phyloP scores from a whole-genome alignment of 2,113 vertebrate genomes.

The Romanogobio albipinnatus region DNA sequence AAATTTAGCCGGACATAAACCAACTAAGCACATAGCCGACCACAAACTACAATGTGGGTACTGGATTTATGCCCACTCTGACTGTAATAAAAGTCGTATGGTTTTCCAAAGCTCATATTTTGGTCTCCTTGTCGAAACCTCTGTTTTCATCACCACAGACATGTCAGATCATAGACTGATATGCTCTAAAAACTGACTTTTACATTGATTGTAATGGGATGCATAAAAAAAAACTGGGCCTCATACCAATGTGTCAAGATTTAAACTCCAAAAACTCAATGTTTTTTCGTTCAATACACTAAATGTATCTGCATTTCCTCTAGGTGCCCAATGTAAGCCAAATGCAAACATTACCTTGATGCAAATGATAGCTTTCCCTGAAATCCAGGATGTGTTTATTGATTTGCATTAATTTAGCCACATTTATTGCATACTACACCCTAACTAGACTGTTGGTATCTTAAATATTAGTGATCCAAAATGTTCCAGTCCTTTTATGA shows the following conservation, averaged over 20 bases:
- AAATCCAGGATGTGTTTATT: background rate
- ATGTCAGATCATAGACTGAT: background rate
- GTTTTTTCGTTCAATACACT: background rate
- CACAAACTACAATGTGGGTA: constrained; percentile 19
- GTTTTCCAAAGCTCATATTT: constrained; percentile 6
- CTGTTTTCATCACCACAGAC: background rate
- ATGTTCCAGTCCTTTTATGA: background rate
- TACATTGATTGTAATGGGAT: background rate
- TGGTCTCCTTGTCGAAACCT: background rate
- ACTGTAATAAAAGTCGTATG: background rate
- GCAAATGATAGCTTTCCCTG: background rate
- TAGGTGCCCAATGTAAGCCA: background rate
- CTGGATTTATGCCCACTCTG: background rate
- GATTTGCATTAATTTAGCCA: background rate
- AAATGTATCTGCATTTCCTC: background rate
- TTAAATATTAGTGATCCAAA: background rate
- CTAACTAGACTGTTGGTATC: background rate
- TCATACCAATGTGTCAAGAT: background rate
- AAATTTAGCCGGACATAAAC: background rate
- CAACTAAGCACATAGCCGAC: background rate
- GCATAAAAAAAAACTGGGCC: background rate
- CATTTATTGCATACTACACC: background rate
- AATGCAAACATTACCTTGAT: background rate
- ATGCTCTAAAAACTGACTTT: constrained; percentile 7
- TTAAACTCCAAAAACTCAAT: background rate